Conservation (phyloP, 1,140 invertebrate genomes). For the Teleogryllus occipitalis region DNA sequence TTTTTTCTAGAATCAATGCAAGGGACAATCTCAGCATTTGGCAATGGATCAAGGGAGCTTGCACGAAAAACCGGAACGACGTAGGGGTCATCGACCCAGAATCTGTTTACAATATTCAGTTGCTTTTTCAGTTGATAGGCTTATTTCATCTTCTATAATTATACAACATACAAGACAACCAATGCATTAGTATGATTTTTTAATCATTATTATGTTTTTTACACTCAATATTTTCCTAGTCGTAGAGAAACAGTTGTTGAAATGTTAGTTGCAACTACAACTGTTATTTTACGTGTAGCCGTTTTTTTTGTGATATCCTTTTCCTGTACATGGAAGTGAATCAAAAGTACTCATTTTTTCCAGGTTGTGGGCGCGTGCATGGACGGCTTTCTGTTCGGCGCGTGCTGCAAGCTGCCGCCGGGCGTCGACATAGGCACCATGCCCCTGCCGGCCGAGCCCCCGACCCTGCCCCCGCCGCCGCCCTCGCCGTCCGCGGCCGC, state of each 20-base stretch:
- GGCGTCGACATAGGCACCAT: slow-evolving; percentile 19
- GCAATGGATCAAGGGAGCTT: too few relatives aligned
- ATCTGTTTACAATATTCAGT: too few relatives aligned
- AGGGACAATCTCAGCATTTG: too few relatives aligned
- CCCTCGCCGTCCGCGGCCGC: slow-evolving; percentile 11
- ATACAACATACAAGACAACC: too few relatives aligned
- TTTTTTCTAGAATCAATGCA: too few relatives aligned
- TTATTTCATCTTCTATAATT: too few relatives aligned
- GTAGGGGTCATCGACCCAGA: too few relatives aligned
- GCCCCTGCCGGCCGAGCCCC: slow-evolving; percentile 2
- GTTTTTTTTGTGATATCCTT: neutral
- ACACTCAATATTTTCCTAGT: neutral
- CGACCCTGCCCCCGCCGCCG: slow-evolving; percentile 12
- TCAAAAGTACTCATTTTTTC: neutral
- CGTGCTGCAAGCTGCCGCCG: slow-evolving; percentile 67
- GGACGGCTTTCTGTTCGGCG: slow-evolving; percentile 84
- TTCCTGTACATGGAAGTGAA: neutral
- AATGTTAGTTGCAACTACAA: too few relatives aligned
- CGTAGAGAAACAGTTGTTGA: too few relatives aligned
- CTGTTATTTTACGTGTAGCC: too few relatives aligned
- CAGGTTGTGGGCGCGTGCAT: slow-evolving; percentile 76
- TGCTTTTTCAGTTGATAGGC: too few relatives aligned
- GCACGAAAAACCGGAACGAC: too few relatives aligned
- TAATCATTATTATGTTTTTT: neutral
- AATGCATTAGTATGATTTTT: neutral